Conservation (phyloP, 2,797 vertebrate genomes). For the Amphiprion clarkii region DNA sequence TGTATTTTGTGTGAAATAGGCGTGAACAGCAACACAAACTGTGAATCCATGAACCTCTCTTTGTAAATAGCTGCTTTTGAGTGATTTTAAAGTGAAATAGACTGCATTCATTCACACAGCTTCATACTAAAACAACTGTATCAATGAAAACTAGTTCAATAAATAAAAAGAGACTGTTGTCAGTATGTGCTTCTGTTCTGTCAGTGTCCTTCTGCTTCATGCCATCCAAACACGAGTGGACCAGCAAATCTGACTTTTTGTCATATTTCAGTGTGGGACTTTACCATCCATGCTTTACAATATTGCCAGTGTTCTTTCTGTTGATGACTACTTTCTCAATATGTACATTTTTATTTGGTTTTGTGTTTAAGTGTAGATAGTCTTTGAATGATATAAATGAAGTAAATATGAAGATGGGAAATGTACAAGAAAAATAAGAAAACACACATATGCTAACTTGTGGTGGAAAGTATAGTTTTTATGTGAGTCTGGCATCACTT, state of each 20-base stretch:
- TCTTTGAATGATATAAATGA: background rate
- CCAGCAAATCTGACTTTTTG: no score
- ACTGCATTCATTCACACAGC: slow-evolving; percentile 17
- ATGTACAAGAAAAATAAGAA: background rate
- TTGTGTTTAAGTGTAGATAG: background rate
- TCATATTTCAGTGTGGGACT: no score
- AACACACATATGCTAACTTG: background rate
- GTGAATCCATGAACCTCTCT: slow-evolving; percentile 43
- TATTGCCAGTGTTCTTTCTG: background rate
- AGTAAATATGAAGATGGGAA: background rate
- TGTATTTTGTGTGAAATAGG: slow-evolving; percentile 36
- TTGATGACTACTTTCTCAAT: background rate
- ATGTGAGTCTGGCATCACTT: background rate
- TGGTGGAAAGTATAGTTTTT: background rate
- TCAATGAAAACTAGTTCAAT: slow-evolving; percentile 6
- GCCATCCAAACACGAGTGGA: no score
- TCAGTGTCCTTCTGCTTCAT: background rate
- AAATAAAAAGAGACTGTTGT: slow-evolving; percentile 27
- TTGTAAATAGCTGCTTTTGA: slow-evolving; percentile 43
- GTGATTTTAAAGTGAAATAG: slow-evolving; percentile 34
- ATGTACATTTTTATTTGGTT: background rate
- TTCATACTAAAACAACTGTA: slow-evolving; percentile 18
- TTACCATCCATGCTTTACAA: background rate
- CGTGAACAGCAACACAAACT: slow-evolving; percentile 23
- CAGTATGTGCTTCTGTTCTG: background rate